Evolutionary conservation across 2,113 vertebrate genomes (phyloP).

Genomic region (Dipodomys ordii): DNA sequence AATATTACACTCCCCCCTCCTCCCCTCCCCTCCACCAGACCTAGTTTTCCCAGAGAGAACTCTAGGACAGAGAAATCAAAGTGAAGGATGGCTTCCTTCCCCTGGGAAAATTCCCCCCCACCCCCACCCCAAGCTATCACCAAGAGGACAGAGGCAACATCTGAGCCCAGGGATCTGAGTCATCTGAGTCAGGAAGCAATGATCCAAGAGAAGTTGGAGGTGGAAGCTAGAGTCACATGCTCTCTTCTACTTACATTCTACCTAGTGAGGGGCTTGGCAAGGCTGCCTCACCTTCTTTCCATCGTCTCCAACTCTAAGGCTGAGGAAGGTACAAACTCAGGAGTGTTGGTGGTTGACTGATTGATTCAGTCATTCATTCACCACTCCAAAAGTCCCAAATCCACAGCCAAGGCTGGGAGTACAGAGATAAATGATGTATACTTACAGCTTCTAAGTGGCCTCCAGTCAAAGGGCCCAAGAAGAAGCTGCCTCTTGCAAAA

Average conservation of each 20-base stretch:
- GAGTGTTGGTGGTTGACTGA: neutral
- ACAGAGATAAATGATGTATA: neutral
- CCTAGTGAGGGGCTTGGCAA: neutral
- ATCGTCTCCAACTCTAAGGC: neutral
- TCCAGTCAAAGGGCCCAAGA: neutral
- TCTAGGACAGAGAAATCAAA: neutral
- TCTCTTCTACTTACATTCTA: neutral
- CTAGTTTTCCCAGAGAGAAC: constrained; percentile 12
- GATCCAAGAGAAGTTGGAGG: neutral
- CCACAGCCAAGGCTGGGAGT: neutral
- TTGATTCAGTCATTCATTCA: neutral
- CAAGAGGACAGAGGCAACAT: neutral
- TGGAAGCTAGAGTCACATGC: neutral
- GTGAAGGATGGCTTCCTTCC: neutral
- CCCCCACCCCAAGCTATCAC: neutral
- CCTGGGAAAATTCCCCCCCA: neutral
- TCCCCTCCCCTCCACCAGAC: too few relatives aligned
- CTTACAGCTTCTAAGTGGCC: neutral
- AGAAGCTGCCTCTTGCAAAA: neutral
- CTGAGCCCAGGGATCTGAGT: neutral
- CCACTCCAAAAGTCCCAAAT: neutral
- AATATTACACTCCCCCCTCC: too few relatives aligned
- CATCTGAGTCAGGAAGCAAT: too few relatives aligned
- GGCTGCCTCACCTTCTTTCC: neutral
- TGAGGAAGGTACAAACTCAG: neutral